A percentile compares a stretch with the other conserved stretches of the same genome.
These are phyloP conservation scores for Acanthurus leucopareius DNA, from an alignment of 2,797 vertebrate genomes.

Conservation along the genomic window DNA sequence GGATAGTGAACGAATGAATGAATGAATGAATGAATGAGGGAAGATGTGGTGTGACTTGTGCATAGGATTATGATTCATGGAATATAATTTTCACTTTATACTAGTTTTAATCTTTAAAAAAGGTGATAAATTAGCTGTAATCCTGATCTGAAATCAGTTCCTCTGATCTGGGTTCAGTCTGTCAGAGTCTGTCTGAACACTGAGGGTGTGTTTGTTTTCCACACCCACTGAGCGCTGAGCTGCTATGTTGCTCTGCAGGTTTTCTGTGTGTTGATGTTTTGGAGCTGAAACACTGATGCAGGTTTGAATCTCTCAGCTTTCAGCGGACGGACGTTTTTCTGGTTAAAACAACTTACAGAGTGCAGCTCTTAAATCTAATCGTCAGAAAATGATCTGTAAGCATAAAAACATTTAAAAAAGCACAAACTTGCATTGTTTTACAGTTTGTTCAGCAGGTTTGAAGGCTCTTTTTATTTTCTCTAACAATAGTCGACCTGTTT, in stretches of 20 bases:
- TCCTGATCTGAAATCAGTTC: neutral
- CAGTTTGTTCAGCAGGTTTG: no score
- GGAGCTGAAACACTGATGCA: neutral
- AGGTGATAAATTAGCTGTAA: neutral
- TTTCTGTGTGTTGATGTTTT: neutral
- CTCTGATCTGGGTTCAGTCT: neutral
- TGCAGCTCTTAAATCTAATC: no score
- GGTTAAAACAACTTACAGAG: no score
- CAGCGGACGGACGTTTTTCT: neutral
- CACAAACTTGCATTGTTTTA: no score
- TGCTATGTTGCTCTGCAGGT: constrained; percentile 32
- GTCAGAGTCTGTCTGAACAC: neutral
- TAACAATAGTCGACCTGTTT: no score
- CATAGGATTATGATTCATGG: no score
- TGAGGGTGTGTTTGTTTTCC: neutral
- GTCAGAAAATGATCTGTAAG: no score
- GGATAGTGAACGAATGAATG: neutral
- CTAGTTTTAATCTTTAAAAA: no score
- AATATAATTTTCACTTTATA: no score
- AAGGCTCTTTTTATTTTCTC: no score
- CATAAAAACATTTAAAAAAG: no score
- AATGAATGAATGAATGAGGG: neutral
- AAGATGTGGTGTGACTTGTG: no score
- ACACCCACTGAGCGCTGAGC: neutral
- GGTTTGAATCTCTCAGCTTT: neutral